Conservation (phyloP, 2,797 vertebrate genomes). For the Sebastes minor region DNA sequence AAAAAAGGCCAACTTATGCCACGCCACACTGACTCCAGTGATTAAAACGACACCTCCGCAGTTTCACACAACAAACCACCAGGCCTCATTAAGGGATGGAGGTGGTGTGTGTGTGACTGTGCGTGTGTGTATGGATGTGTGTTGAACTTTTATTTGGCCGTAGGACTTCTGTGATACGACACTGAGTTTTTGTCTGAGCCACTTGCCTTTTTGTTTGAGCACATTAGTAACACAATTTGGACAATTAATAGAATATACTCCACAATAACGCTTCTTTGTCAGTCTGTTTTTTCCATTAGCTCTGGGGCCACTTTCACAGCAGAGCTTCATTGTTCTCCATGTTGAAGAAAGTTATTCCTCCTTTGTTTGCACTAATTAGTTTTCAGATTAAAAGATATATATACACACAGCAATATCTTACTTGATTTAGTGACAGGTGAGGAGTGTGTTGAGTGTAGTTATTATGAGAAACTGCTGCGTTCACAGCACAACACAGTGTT, state of each 20-base stretch:
- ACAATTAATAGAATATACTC: conserved; percentile 14
- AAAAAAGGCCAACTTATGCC: conserved; percentile 80
- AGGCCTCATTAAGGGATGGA: conserved; percentile 60
- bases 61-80: conserved; percentile 73
- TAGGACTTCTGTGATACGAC: conserved; percentile 19
- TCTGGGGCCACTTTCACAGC: not conserved
- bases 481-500: not conserved
- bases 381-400: conserved; percentile 50
- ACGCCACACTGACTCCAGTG: conserved; percentile 77
- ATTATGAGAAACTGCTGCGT: not conserved
- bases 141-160: conserved; percentile 27
- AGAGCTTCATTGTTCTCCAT: conserved; percentile 2
- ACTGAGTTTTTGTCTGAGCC: conserved; percentile 1
- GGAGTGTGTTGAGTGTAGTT: not conserved
- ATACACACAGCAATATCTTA: conserved; percentile 6
- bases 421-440: conserved; percentile 7
- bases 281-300: not conserved
- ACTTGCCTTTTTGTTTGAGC: conserved; percentile 7
- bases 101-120: not conserved
- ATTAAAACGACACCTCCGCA: conserved; percentile 80
- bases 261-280: conserved; percentile 3
- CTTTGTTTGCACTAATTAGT: conserved; percentile 50
- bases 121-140: not conserved
- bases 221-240: conserved; percentile 2
- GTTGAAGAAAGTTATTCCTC: conserved; percentile 26